Percentiles rank a stretch among this genome's conserved stretches.
These are phyloP conservation scores for Hyperoplus lanceolatus DNA, from an alignment of 2,797 vertebrate species.

Conservation along the genomic window DNA sequence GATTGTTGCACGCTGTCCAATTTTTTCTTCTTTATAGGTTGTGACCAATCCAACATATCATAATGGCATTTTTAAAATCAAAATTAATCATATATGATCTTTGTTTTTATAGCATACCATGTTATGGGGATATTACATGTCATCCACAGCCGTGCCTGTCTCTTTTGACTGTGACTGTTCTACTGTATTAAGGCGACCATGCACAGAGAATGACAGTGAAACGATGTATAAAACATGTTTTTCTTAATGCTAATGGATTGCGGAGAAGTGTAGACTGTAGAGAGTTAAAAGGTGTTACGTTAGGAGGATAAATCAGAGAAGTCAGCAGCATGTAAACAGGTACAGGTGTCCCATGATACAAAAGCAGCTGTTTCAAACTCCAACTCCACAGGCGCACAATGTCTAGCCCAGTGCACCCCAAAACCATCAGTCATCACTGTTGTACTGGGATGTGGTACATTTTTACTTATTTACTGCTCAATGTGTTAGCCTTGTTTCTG, in stretches of 20 bases:
- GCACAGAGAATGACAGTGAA: constrained; percentile 24
- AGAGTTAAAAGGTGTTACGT: constrained; percentile 35
- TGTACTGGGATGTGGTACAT: constrained; percentile 40
- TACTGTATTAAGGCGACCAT: neutral
- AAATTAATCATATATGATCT: neutral
- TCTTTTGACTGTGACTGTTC: constrained; percentile 4
- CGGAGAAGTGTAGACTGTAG: constrained; percentile 24
- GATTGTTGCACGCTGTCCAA: neutral
- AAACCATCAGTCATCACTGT: constrained; percentile 49
- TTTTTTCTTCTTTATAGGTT: neutral
- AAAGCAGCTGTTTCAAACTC: constrained; percentile 31
- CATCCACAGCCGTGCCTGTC: neutral
- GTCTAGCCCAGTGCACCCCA: constrained; percentile 17
- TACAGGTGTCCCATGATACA: constrained; percentile 27
- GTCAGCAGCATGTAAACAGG: constrained; percentile 30
- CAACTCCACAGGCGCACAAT: neutral
- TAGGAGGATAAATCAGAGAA: constrained; percentile 46
- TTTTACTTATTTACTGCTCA: constrained; percentile 67
- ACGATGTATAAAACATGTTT: constrained; percentile 25
- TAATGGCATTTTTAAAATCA: neutral
- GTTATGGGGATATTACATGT: constrained; percentile 11
- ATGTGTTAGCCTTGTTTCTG: constrained; percentile 54
- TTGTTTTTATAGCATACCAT: neutral
- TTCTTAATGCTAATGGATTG: constrained; percentile 31
- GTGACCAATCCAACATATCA: neutral